Conservation (phyloP, 1,140 invertebrate species). For the Papilio machaon region DNA sequence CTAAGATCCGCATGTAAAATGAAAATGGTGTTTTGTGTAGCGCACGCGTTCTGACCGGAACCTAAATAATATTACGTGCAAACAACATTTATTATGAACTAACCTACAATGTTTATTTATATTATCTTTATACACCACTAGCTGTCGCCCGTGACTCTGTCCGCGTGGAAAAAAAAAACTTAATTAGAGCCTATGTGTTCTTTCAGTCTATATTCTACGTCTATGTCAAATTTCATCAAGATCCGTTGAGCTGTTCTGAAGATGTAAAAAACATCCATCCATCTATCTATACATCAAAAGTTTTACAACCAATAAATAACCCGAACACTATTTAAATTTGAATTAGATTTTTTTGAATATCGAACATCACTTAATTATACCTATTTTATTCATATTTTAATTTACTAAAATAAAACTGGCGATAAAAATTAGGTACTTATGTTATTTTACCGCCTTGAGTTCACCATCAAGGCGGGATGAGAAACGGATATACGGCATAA, state of each 20-base stretch:
- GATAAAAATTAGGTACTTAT: background rate
- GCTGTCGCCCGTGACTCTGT: too few species aligned
- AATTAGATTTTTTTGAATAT: too few species aligned
- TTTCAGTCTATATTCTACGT: too few species aligned
- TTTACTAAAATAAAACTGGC: background rate
- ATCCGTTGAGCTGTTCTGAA: too few species aligned
- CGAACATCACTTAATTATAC: background rate
- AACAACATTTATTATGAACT: slow-evolving; percentile 7
- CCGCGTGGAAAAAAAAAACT: too few species aligned
- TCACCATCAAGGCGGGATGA: slow-evolving; percentile 15
- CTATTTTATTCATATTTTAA: background rate
- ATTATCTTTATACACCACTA: background rate
- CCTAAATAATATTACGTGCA: background rate
- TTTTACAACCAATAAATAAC: too few species aligned
- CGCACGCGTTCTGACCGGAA: background rate
- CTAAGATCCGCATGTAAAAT: slow-evolving; percentile 21
- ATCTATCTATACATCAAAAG: too few species aligned
- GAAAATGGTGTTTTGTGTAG: slow-evolving; percentile 16
- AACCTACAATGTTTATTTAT: background rate
- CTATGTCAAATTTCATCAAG: too few species aligned
- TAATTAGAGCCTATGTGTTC: too few species aligned
- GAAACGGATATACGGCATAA: slow-evolving; percentile 13
- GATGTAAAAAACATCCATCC: too few species aligned
- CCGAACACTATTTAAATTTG: too few species aligned
- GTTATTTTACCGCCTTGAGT: slow-evolving; percentile 9